These are phyloP conservation scores for Eristalis tenax DNA, from an alignment of 2,888 invertebrate genomes.

Conservation along the genomic window DNA sequence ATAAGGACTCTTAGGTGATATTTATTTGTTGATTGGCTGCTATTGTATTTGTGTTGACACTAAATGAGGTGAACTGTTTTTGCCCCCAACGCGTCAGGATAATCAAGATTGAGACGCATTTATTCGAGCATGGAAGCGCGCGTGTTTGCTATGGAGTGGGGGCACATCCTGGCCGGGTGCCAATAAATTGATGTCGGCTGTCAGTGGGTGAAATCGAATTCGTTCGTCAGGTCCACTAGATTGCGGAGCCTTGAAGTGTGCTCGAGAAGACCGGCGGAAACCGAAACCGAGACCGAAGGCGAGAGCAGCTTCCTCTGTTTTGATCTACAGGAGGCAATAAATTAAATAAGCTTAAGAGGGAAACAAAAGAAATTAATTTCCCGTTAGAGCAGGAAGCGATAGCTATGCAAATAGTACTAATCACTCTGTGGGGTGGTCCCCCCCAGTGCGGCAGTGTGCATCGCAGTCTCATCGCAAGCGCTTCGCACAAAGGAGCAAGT, in stretches of 20 bases:
- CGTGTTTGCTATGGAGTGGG: background rate
- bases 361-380: constrained; percentile 62
- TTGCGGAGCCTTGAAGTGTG: constrained; percentile 27
- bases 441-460: background rate
- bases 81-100: background rate
- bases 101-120: constrained; percentile 57
- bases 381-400: constrained; percentile 23
- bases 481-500: constrained; percentile 17
- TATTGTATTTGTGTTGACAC: constrained; percentile 51
- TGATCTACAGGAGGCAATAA: constrained; percentile 55
- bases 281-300: background rate
- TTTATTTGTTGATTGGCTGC: constrained; percentile 61
- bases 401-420: constrained; percentile 47
- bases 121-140: background rate
- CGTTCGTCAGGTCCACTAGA: constrained; percentile 27
- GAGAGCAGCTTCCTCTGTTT: constrained; percentile 14
- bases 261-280: background rate
- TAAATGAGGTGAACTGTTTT: constrained; percentile 55
- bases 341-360: constrained; percentile 53
- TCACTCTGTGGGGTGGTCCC: background rate
- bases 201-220: constrained; percentile 45
- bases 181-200: constrained; percentile 60
- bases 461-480: background rate
- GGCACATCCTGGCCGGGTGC: constrained; percentile 17
- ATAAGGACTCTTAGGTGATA: constrained; percentile 52